Evolutionary conservation across 2,113 vertebrate species (phyloP).

Genomic region (Sceloporus undulatus): DNA sequence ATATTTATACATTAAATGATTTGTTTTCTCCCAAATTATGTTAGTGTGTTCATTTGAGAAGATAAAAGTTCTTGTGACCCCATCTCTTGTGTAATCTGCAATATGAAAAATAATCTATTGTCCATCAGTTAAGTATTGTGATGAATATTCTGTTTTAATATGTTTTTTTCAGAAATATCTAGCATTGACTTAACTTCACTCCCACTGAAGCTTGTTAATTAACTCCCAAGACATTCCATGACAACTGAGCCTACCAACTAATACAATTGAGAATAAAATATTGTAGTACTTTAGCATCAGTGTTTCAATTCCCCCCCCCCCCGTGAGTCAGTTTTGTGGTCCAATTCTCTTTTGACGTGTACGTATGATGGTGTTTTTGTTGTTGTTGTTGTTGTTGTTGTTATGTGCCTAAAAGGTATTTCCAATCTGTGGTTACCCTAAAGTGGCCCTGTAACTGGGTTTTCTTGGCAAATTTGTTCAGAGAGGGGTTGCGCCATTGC

Average conservation of each 20-base stretch:
- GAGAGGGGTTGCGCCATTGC: too few species aligned
- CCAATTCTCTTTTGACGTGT: background rate
- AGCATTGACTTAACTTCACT: background rate
- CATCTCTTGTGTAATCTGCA: background rate
- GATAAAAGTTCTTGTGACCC: constrained; percentile 25
- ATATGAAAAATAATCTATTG: constrained; percentile 13
- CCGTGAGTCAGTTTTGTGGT: constrained; percentile 23
- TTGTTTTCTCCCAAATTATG: constrained; percentile 32
- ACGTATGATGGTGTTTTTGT: background rate
- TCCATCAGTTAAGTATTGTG: constrained; percentile 24
- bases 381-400: too few species aligned
- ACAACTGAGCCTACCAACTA: background rate
- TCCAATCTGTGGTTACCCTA: too few species aligned
- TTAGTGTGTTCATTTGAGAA: constrained; percentile 9
- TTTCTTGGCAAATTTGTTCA: too few species aligned
- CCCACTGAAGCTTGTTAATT: background rate
- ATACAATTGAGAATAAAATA: background rate
- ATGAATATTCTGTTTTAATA: constrained; percentile 9
- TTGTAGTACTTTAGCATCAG: background rate
- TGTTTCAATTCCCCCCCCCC: constrained; percentile 21
- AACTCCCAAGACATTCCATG: background rate
- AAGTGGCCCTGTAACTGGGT: too few species aligned
- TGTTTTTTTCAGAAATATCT: constrained; percentile 5
- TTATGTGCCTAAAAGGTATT: too few species aligned
- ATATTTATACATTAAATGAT: constrained; percentile 18